Evolutionary conservation across 2,888 invertebrate species (phyloP).

Genomic region (Lampropteryx suffumata): DNA sequence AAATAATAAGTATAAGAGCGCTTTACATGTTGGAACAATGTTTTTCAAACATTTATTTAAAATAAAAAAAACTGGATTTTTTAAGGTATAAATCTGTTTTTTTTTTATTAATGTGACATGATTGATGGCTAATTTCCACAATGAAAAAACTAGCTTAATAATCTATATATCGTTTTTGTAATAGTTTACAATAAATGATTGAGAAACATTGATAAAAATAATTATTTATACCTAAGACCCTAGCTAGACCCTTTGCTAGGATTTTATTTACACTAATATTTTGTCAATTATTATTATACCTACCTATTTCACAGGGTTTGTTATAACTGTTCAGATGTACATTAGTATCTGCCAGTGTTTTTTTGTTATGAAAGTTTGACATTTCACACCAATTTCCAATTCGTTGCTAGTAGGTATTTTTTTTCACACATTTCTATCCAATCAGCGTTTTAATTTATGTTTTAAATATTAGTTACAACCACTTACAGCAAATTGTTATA

Average conservation of each 20-base stretch:
- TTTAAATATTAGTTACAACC: too few species aligned
- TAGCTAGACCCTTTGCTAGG: conserved; percentile 51
- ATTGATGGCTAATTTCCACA: too few species aligned
- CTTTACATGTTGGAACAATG: conserved; percentile 21
- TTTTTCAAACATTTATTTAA: conserved; percentile 23
- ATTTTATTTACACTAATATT: conserved; percentile 71
- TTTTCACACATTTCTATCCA: too few species aligned
- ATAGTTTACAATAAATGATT: conserved; percentile 27
- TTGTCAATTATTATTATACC: conserved; percentile 75
- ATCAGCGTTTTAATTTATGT: too few species aligned
- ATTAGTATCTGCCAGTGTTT: conserved; percentile 30
- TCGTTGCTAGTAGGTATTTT: too few species aligned
- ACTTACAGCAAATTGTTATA: too few species aligned
- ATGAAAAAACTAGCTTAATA: too few species aligned
- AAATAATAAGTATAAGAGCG: conserved; percentile 20
- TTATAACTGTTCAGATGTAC: conserved; percentile 65
- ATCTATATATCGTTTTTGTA: too few species aligned
- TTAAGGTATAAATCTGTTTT: too few species aligned
- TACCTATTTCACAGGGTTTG: conserved; percentile 74
- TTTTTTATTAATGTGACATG: too few species aligned
- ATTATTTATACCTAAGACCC: conserved; percentile 41
- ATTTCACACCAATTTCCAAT: background rate
- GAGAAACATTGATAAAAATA: conserved; percentile 26
- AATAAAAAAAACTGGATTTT: background rate
- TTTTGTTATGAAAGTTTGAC: background rate